Base-by-base conservation (phyloP, 2,113 vertebrate genomes). In the Aptenodytes forsteri region DNA sequence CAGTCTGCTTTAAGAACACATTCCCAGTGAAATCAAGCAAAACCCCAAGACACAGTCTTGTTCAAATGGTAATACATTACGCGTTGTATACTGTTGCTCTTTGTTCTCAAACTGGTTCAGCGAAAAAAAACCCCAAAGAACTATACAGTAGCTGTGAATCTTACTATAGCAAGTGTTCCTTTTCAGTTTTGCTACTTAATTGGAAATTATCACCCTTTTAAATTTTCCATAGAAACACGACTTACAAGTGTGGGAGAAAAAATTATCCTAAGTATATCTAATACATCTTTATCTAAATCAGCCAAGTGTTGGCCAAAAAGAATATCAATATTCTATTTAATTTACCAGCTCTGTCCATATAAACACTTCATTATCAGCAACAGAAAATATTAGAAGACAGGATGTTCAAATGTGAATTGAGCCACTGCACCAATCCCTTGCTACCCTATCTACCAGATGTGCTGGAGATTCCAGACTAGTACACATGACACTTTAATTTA, bases 331-430 rank as follows among this genome's bases (percentile, higher is more conserved):
- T 30, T 89, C 81, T 42, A 66, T 56, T 85, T 80, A 65, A 86
- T 87, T 93, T 93, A 66, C 58, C 83, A 67, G 64, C 67, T 67
- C 54, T 86, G 36, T 55, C 52, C 38, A 38, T 90, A 59, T 76
- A 72, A 95, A 84, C 61, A 87, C 65, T 89, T 89, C 47, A 59
- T 94, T 95, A 92, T n/a, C 69, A 90, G 69, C 23, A 75, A 78
- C 19, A 82, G 73, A 91, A 89, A 78, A 76, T 61, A 84, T 30
- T 8, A 93, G 73, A 93, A 93, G 83, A 73, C 46, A 69, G 61
- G 40, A 82, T 84, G 30, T 36, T 89, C 23, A 78, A 92, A 92
- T 40, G 36, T n/a, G 27, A 56, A 66, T 54, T 76, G 54, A 83
- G 42, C 42, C 56, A 73, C 38, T 67, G 36, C 72, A 87, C 42